Evolutionary conservation across 2,113 vertebrate genomes (phyloP).

Genomic region (Calyptomena viridis): DNA sequence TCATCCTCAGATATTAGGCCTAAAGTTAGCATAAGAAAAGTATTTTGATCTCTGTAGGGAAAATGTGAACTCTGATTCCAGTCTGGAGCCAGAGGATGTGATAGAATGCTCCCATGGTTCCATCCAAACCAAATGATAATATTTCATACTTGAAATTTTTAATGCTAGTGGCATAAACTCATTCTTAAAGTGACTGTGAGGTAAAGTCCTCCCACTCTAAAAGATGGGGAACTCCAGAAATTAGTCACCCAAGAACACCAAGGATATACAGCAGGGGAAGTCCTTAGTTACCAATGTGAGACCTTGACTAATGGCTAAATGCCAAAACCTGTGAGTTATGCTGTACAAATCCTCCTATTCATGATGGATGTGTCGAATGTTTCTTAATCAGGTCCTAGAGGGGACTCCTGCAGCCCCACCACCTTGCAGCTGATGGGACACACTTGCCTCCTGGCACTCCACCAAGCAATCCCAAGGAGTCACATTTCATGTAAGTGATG

Average conservation of each 20-base stretch:
- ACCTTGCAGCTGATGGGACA: neutral
- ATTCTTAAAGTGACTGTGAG: neutral
- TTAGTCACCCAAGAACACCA: neutral
- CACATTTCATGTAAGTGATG: neutral
- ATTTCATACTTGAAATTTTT: neutral
- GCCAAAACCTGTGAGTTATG: neutral
- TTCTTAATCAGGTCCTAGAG: neutral
- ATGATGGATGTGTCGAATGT: fast-evolving
- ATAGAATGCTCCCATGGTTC: neutral
- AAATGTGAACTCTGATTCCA: neutral
- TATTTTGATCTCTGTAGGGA: neutral
- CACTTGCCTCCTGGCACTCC: neutral
- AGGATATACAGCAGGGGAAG: neutral
- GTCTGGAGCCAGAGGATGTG: neutral
- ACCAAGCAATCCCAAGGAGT: neutral
- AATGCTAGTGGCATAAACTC: neutral
- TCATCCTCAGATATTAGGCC: neutral
- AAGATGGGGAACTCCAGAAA: neutral
- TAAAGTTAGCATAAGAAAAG: neutral
- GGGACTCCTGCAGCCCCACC: neutral
- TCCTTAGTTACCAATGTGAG: neutral
- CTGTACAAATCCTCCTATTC: neutral
- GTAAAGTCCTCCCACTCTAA: neutral
- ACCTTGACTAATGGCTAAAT: neutral
- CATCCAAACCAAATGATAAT: neutral